Evolutionary conservation across 2,888 invertebrate species (phyloP), one percentile per base, ranked within the genome.

Genomic region (Aleiodes testaceus): DNA sequence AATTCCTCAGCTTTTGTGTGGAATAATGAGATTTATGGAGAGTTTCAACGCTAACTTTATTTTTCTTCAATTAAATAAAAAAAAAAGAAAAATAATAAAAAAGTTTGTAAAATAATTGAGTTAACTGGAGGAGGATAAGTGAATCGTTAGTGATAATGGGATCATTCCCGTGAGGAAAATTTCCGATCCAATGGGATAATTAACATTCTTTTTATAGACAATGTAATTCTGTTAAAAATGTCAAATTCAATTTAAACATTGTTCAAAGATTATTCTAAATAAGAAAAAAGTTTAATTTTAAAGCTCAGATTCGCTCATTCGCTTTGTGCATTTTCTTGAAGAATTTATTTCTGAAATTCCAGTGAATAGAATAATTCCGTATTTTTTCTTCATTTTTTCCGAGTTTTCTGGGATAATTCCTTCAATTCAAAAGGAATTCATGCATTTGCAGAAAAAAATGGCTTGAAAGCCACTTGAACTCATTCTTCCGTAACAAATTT

Each of bases 51-150:
- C 26, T 14, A 45, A 45, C 45, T 45, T 14, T 14, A n/a, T 52
- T 22, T 52, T 52, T 18, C 26, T 26, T 26, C 26, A 26, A 3
- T 5, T 5, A 26, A 26, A 26, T 26, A 26, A 26, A 26, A 26
- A 26, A 26, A 26, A 26, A 26, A 26, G 5, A 26, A 26, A 1
- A 26, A 26, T 26, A 2, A 26, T 0, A 26, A 26, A 26, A 26
- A 26, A 26, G 26, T 36, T 30, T 11, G 36, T n/a, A 26, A 16
- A n/a, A 36, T 55, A 55, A 55, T 55, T 55, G 55, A 55, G 55
- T 55, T 55, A 18, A 22, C 26, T 26, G 26, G 26, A 26, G 14
- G 55, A 16, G 30, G 30, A 55, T 55, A 14, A 36, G 55, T 36
- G 14, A 14, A 26, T 14, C 30, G 14, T 26, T 26, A 26, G 30